Conservation (phyloP, 2,797 vertebrate genomes). For the Gastrophryne carolinensis region DNA sequence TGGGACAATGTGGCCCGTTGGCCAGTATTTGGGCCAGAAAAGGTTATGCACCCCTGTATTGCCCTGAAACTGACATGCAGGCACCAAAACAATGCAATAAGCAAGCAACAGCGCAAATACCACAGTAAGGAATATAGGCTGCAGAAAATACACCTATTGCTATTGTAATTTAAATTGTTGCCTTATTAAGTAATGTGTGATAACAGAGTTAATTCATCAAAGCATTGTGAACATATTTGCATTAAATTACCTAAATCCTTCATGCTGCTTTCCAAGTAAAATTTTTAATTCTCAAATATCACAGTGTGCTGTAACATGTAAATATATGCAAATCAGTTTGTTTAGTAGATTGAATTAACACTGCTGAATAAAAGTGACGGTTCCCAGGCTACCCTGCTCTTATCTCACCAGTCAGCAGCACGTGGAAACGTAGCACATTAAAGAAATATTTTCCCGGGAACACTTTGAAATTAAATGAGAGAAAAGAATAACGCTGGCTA, state of each 20-base stretch:
- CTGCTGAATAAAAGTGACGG: not conserved
- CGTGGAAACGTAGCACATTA: not conserved
- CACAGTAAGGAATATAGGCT: too few species aligned
- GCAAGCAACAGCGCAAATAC: too few species aligned
- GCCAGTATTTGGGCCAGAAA: too few species aligned
- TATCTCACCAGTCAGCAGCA: not conserved
- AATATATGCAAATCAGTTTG: not conserved
- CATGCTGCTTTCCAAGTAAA: not conserved
- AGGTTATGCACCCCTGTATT: too few species aligned
- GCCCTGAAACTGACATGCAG: too few species aligned
- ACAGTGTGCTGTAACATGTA: not conserved
- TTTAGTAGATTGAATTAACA: not conserved
- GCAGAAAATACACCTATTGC: too few species aligned
- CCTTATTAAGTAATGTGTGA: too few species aligned
- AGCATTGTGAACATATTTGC: not conserved
- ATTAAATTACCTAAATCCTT: not conserved
- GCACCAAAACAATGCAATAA: too few species aligned
- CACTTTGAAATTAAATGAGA: not conserved
- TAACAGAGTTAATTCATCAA: not conserved
- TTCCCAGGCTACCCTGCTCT: not conserved
- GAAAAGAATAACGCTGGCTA: not conserved
- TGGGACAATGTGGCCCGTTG: too few species aligned
- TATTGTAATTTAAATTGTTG: too few species aligned
- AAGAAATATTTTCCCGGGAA: not conserved
- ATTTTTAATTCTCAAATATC: not conserved